These are phyloP conservation scores for Cacatua alba DNA, from an alignment of 2,113 vertebrate genomes.

Conservation along the genomic window DNA sequence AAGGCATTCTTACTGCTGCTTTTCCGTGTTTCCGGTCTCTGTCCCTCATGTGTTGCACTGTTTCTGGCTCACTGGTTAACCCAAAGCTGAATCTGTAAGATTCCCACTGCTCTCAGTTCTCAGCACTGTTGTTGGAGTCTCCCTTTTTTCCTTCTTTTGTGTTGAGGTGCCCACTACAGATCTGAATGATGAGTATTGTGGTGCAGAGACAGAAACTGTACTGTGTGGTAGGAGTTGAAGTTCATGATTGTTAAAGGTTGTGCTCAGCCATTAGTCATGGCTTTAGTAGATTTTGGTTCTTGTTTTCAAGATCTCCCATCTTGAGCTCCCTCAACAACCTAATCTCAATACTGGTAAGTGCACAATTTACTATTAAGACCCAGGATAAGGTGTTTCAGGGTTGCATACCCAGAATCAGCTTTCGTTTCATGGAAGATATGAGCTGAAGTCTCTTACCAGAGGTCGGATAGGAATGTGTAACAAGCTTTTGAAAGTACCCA, in stretches of 20 bases:
- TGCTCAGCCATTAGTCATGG: neutral
- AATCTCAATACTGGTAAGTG: neutral
- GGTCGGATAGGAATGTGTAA: rapidly evolving
- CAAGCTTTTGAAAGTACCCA: neutral
- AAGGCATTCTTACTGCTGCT: neutral
- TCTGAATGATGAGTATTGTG: neutral
- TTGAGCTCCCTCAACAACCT: neutral
- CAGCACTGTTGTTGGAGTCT: neutral
- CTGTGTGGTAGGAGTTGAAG: neutral
- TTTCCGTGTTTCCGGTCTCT: neutral
- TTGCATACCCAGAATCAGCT: neutral
- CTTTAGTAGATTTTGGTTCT: neutral
- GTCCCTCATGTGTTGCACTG: neutral
- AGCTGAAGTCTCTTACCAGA: neutral
- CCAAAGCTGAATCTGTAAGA: neutral
- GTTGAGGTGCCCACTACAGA: neutral
- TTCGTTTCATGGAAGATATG: neutral
- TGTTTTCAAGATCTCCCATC: neutral
- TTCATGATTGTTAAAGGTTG: neutral
- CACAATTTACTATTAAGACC: rapidly evolving
- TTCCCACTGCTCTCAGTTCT: neutral
- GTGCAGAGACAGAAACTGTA: neutral
- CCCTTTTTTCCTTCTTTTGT: neutral
- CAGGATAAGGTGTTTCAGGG: neutral
- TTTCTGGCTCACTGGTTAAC: neutral